A percentile compares a stretch with the other conserved stretches of the same genome.
phyloP scores from a whole-genome alignment of 2,888 invertebrate genomes.

The Amblyteles armatorius region DNA sequence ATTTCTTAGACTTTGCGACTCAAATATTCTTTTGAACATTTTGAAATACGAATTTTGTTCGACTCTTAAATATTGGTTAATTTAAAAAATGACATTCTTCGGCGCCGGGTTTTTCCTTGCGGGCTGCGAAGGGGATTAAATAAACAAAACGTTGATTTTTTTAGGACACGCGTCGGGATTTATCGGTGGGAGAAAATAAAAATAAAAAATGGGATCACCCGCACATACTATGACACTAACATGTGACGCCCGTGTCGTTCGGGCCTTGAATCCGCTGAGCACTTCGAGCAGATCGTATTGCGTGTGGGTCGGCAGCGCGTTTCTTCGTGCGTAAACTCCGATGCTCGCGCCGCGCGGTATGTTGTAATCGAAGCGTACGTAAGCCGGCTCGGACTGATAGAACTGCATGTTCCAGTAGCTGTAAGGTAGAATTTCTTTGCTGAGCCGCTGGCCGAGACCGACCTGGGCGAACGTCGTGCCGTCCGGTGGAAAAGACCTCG shows the following conservation, averaged over 20 bases:
- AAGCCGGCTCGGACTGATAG: constrained; percentile 96
- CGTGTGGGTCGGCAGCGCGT: constrained; percentile 97
- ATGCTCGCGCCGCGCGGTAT: constrained; percentile 96
- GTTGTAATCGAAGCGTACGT: constrained; percentile 97
- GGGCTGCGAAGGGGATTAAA: neutral
- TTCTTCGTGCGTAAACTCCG: constrained; percentile 97
- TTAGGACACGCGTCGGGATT: neutral
- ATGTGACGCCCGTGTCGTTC: constrained; percentile 93
- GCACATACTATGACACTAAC: constrained; percentile 88
- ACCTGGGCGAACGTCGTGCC: constrained; percentile 97
- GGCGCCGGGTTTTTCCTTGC: neutral
- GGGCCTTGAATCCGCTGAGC: constrained; percentile 94
- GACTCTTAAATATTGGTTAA: no score
- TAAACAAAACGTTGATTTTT: constrained; percentile 1
- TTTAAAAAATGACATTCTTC: no score
- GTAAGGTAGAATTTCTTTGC: constrained; percentile 96
- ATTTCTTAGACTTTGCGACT: neutral
- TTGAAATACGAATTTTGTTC: neutral
- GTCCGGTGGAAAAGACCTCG: constrained; percentile 96
- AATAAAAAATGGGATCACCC: constrained; percentile 64
- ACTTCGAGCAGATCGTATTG: constrained; percentile 98
- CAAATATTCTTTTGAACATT: neutral
- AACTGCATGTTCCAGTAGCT: constrained; percentile 99
- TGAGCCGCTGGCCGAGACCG: constrained; percentile 93
- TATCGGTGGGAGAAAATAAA: neutral